Percentiles rank a stretch among this genome's conserved stretches.
Conservation (phyloP, 1,140 invertebrate genomes). For the Bradysia coprophila region DNA sequence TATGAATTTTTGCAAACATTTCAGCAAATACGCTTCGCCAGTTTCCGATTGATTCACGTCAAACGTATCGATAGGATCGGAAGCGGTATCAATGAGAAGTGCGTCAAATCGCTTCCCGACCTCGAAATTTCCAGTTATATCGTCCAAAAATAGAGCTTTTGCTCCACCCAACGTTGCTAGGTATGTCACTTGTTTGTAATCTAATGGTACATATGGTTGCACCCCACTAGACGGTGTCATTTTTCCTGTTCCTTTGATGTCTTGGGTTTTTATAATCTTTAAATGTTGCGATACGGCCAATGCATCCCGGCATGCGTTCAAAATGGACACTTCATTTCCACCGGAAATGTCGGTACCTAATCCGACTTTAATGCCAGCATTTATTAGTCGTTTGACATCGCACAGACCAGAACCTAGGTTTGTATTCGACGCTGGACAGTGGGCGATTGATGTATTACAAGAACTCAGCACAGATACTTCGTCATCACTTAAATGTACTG, state of each 20-base stretch:
- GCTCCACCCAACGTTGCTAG: constrained; percentile 75
- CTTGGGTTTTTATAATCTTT: constrained; percentile 23
- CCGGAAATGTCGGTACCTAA: constrained; percentile 78
- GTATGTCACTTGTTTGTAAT: constrained; percentile 61
- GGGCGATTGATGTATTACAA: constrained; percentile 45
- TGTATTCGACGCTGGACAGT: constrained; percentile 78
- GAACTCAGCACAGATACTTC: constrained; percentile 50
- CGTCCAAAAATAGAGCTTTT: constrained; percentile 48
- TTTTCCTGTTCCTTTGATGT: constrained; percentile 12
- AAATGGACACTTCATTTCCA: constrained; percentile 53
- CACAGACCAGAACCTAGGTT: constrained; percentile 68
- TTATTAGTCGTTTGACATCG: constrained; percentile 44
- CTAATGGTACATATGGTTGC: constrained; percentile 31
- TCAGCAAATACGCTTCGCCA: constrained; percentile 21
- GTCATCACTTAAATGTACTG: constrained; percentile 46
- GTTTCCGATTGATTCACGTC: constrained; percentile 6
- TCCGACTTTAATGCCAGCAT: constrained; percentile 51
- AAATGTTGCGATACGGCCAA: constrained; percentile 55
- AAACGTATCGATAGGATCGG: constrained; percentile 34
- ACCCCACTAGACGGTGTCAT: constrained; percentile 9
- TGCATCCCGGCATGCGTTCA: constrained; percentile 52
- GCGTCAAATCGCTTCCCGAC: constrained; percentile 76
- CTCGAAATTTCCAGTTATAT: constrained; percentile 59
- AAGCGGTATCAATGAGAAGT: constrained; percentile 38
- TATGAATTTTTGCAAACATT: constrained; percentile 63